phyloP scores from a whole-genome alignment of 2,888 invertebrate genomes.

The Lepidochrysops patricia region DNA sequence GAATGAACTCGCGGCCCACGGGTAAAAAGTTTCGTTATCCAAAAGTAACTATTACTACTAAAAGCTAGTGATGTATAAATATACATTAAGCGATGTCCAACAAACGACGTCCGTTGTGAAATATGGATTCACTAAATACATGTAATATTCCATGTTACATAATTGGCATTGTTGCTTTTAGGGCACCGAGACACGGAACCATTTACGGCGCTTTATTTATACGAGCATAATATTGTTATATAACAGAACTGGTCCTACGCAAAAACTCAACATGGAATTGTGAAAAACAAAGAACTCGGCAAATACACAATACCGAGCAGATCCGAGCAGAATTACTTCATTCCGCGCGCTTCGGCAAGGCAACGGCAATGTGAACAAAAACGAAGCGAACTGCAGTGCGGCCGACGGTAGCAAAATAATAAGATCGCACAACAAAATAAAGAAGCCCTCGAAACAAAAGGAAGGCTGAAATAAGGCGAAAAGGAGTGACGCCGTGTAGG shows the following conservation, averaged over 20 bases:
- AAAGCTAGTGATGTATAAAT: too few species aligned
- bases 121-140: not conserved
- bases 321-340: slow-evolving; percentile 66
- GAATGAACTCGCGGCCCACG: too few species aligned
- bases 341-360: slow-evolving; percentile 47
- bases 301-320: slow-evolving; percentile 67
- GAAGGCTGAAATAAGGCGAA: slow-evolving; percentile 70
- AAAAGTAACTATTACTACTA: too few species aligned
- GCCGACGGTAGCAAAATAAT: slow-evolving; percentile 74
- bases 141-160: slow-evolving; percentile 1
- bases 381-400: slow-evolving; percentile 56
- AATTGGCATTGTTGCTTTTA: not conserved
- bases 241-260: slow-evolving; percentile 33
- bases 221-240: slow-evolving; percentile 24
- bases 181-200: slow-evolving; percentile 6
- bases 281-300: slow-evolving; percentile 48
- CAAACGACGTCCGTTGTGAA: not conserved
- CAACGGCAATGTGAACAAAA: slow-evolving; percentile 46
- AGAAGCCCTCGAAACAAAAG: slow-evolving; percentile 69
- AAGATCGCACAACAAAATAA: slow-evolving; percentile 73
- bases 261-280: slow-evolving; percentile 52
- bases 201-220: slow-evolving; percentile 3
- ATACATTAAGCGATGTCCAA: not conserved
- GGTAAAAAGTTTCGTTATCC: too few species aligned
- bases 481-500: slow-evolving; percentile 71